phyloP scores from a whole-genome alignment of 2,888 invertebrate genomes.

The Entomobrya proxima region DNA sequence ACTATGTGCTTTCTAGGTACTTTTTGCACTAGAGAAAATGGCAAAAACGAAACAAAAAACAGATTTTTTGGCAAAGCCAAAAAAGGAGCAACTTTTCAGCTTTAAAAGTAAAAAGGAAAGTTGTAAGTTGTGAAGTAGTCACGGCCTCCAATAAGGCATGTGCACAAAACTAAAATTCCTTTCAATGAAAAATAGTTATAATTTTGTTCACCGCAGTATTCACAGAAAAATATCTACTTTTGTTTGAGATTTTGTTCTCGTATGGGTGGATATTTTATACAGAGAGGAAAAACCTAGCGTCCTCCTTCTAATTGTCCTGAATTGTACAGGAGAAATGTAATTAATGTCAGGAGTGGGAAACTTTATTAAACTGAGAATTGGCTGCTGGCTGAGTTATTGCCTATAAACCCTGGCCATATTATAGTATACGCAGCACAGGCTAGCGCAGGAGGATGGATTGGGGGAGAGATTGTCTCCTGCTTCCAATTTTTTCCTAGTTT shows the following conservation, averaged over 20 bases:
- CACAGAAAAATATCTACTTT: background rate
- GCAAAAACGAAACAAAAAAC: no score
- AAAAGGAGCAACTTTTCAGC: no score
- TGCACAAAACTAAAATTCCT: no score
- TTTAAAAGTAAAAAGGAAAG: no score
- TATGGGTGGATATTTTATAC: no score
- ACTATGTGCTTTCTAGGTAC: no score
- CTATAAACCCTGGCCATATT: no score
- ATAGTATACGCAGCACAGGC: background rate
- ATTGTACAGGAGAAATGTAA: conserved; percentile 72
- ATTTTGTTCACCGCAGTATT: background rate
- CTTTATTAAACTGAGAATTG: conserved; percentile 73
- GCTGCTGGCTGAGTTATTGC: conserved; percentile 68
- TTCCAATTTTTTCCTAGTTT: background rate
- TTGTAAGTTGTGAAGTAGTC: no score
- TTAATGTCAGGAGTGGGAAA: conserved; percentile 70
- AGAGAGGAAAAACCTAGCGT: background rate
- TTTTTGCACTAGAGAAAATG: no score
- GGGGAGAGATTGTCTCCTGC: background rate
- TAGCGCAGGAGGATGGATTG: background rate
- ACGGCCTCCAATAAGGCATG: no score
- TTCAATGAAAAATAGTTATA: conserved; percentile 36
- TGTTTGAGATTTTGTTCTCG: background rate
- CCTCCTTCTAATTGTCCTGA: conserved; percentile 71
- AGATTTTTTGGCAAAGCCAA: no score